These are phyloP conservation scores for Tyrannus savana DNA, from an alignment of 2,113 vertebrate species.

Conservation along the genomic window DNA sequence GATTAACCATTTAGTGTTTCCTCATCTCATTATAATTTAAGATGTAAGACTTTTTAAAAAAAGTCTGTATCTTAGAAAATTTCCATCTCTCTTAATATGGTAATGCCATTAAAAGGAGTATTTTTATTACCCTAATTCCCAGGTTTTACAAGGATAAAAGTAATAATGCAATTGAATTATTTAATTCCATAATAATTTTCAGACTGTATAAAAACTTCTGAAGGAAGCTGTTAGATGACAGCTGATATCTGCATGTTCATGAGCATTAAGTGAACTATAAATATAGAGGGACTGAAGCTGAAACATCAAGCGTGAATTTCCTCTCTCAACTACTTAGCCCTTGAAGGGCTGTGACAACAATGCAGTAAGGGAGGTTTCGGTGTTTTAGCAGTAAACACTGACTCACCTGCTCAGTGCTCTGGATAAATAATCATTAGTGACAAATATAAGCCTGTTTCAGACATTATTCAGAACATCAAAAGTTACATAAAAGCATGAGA, in stretches of 20 bases:
- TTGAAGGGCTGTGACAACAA: not conserved
- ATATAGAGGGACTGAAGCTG: not conserved
- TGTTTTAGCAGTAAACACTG: not conserved
- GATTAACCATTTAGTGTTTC: not conserved
- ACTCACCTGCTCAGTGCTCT: not conserved
- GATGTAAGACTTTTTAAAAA: not conserved
- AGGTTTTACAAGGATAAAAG: not conserved
- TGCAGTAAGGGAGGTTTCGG: not conserved
- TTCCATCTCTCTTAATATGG: not conserved
- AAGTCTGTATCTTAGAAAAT: not conserved
- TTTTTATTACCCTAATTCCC: slow-evolving; percentile 12
- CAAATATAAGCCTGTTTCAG: not conserved
- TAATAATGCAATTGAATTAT: not conserved
- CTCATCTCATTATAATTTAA: not conserved
- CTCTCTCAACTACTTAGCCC: not conserved
- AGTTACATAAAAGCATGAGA: not conserved
- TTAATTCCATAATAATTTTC: not conserved
- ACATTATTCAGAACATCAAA: not conserved
- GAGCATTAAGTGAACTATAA: not conserved
- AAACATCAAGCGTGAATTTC: not conserved
- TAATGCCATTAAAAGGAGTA: not conserved
- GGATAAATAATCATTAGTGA: slow-evolving; percentile 1
- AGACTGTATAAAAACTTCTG: not conserved
- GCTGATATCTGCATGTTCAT: not conserved
- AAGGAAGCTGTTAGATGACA: slow-evolving; percentile 5